Evolutionary conservation across 2,113 vertebrate species (phyloP).

Genomic region (Gopherus evgoodei): DNA sequence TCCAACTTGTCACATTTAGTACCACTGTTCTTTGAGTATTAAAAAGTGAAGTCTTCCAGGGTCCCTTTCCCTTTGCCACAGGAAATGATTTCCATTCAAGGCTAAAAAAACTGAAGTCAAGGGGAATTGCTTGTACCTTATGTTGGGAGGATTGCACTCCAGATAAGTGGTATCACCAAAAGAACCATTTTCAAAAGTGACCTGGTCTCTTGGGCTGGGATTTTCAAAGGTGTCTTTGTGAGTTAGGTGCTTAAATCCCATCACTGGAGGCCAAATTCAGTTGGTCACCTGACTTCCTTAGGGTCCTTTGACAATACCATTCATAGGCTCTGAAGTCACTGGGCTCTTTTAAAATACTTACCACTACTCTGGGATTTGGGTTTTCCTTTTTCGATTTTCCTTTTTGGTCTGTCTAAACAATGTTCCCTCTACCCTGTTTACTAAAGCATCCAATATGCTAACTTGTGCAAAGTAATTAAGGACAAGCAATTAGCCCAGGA

Average conservation of each 20-base stretch:
- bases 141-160: rapidly evolving
- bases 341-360: neutral
- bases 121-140: neutral
- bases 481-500: neutral
- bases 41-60: neutral
- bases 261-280: neutral
- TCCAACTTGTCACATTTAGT: no score
- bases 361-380: neutral
- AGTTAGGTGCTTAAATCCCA: neutral
- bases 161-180: neutral
- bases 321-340: constrained; percentile 9
- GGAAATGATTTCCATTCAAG: neutral
- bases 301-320: neutral
- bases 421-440: neutral
- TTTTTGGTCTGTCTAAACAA: neutral
- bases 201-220: neutral
- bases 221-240: neutral
- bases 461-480: neutral
- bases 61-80: neutral
- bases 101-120: rapidly evolving
- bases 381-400: neutral
- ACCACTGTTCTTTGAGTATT: neutral
- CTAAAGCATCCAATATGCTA: neutral
- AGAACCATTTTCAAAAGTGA: neutral
- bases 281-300: neutral